Evolutionary conservation across 2,113 vertebrate genomes (phyloP).

Genomic region (Chaetorhynchus papuensis): DNA sequence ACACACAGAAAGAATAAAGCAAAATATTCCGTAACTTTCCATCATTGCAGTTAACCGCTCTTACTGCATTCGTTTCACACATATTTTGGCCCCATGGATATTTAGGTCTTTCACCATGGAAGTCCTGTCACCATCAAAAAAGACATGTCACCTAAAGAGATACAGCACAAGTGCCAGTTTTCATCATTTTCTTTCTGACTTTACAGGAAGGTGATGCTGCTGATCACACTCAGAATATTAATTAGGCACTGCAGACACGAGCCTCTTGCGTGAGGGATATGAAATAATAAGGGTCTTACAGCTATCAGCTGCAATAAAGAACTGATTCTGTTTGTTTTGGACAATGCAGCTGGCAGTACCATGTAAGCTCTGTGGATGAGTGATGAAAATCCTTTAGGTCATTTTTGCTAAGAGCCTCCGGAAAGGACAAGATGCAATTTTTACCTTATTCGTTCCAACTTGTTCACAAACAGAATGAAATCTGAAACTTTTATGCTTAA

Average conservation of each 20-base stretch:
- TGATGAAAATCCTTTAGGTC: not conserved
- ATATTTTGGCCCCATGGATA: not conserved
- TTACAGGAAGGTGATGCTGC: not conserved
- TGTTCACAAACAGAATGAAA: not conserved
- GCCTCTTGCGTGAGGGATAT: not conserved
- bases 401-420: not conserved
- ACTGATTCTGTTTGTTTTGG: not conserved
- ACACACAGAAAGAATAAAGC: not conserved
- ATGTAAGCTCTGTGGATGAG: not conserved
- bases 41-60: not conserved
- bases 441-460: not conserved
- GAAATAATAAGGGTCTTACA: not conserved
- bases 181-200: not conserved
- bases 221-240: not conserved
- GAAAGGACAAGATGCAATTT: not conserved
- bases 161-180: not conserved
- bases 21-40: not conserved
- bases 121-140: not conserved
- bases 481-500: not conserved
- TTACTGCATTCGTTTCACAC: not conserved
- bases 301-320: conserved; percentile 16
- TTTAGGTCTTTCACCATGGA: not conserved
- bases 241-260: not conserved
- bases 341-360: not conserved
- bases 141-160: not conserved